These are phyloP conservation scores for Lutjanus erythropterus DNA, from an alignment of 2,113 vertebrate species.

Conservation along the genomic window DNA sequence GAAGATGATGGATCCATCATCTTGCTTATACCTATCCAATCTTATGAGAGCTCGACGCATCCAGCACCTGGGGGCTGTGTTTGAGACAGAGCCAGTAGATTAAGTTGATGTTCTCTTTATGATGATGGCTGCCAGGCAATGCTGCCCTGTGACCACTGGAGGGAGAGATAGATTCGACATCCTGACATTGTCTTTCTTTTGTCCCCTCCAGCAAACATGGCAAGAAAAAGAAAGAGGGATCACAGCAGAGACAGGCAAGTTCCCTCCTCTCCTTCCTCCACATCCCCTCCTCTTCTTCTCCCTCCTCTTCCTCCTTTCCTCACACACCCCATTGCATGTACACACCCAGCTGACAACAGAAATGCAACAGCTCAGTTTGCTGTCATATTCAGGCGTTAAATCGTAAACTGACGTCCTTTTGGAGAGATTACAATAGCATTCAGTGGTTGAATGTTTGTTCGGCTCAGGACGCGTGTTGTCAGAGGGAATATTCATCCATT, in stretches of 20 bases:
- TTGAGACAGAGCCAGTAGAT: slow-evolving; percentile 51
- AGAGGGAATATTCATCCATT: slow-evolving; percentile 52
- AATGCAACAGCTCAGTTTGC: slow-evolving; percentile 53
- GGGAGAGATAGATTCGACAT: slow-evolving; percentile 75
- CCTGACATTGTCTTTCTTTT: slow-evolving; percentile 83
- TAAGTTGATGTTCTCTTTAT: slow-evolving; percentile 46
- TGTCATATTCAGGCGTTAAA: slow-evolving; percentile 39
- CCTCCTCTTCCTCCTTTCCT: slow-evolving; percentile 7
- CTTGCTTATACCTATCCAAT: slow-evolving; percentile 37
- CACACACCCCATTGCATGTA: slow-evolving; percentile 18
- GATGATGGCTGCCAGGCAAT: slow-evolving; percentile 65
- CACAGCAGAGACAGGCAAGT: slow-evolving; percentile 88
- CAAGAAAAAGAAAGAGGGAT: slow-evolving; percentile 88
- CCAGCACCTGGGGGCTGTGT: slow-evolving; percentile 34
- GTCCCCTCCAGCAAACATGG: slow-evolving; percentile 87
- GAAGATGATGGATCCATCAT: slow-evolving; percentile 48
- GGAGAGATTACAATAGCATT: slow-evolving; percentile 38
- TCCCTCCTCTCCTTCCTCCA: slow-evolving; percentile 19
- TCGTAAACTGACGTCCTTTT: slow-evolving; percentile 30
- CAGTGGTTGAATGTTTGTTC: slow-evolving; percentile 32
- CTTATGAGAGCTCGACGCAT: slow-evolving; percentile 21
- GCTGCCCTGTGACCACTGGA: slow-evolving; percentile 74
- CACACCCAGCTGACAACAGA: slow-evolving; percentile 20
- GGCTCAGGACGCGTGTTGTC: slow-evolving; percentile 48
- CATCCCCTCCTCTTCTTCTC: background rate